Conservation (phyloP, 2,797 vertebrate genomes). For the Hoplostethus mediterraneus region DNA sequence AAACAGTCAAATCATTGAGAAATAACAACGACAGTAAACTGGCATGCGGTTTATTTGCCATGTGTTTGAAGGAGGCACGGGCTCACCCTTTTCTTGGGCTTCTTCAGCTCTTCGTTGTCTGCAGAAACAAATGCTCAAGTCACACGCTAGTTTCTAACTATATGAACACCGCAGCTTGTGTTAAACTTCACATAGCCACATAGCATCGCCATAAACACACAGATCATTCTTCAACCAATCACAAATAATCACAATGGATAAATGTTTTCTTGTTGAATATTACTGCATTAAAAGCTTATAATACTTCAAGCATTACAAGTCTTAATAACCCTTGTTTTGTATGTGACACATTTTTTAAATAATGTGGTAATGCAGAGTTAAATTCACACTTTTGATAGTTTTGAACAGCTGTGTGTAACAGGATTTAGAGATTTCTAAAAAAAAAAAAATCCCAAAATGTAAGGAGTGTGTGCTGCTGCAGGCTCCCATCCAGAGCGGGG, state of each 20-base stretch:
- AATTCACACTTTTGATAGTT: no score
- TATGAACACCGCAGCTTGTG: neutral
- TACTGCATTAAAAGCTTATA: neutral
- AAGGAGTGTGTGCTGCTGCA: no score
- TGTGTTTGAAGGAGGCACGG: neutral
- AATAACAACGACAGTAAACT: neutral
- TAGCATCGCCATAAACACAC: neutral
- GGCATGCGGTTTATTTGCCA: neutral
- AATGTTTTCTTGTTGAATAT: neutral
- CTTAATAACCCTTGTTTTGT: no score
- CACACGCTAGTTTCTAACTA: neutral
- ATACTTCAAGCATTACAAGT: no score
- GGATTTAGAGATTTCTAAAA: no score
- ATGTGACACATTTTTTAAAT: no score
- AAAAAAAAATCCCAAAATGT: neutral
- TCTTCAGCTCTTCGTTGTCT: conserved; percentile 64
- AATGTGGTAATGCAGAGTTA: no score
- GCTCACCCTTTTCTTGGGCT: conserved; percentile 64
- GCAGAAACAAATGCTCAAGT: conserved; percentile 17
- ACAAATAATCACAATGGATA: neutral
- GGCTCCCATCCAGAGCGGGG: neutral
- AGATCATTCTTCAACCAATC: neutral
- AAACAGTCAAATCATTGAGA: neutral
- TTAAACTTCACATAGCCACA: neutral
- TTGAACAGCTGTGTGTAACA: no score